A percentile compares a stretch with the other conserved stretches of the same genome.
Conservation (phyloP, 2,113 vertebrate species). For the Raja brachyura region DNA sequence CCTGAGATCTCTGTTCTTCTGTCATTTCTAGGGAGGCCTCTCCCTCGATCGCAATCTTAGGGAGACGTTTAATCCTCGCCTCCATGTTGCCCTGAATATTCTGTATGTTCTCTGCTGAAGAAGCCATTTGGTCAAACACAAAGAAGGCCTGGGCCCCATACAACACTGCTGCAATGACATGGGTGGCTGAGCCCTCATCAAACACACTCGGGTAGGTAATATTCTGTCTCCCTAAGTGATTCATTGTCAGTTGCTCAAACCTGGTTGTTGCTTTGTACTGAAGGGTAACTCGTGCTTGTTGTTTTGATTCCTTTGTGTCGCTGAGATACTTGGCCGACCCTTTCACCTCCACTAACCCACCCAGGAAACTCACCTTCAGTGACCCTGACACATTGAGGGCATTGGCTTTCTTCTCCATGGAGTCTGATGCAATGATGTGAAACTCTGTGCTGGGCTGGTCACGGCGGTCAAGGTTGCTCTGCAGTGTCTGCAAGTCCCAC, state of each 20-base stretch:
- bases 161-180: constrained; percentile 50
- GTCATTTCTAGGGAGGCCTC: background rate
- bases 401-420: constrained; percentile 46
- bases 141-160: constrained; percentile 53
- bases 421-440: constrained; percentile 48
- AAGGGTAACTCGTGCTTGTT: no score
- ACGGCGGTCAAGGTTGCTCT: background rate
- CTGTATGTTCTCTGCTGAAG: constrained; percentile 42
- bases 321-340: background rate
- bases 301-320: no score
- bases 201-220: constrained; percentile 42
- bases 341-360: background rate
- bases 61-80: constrained; percentile 33
- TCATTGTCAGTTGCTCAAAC: constrained; percentile 48
- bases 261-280: constrained; percentile 41
- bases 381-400: constrained; percentile 46
- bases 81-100: constrained; percentile 44
- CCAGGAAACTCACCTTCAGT: constrained; percentile 49
- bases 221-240: constrained; percentile 44
- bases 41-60: background rate
- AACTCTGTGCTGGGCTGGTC: constrained; percentile 38
- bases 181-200: constrained; percentile 44
- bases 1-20: background rate
- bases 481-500: constrained; percentile 44
- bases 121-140: constrained; percentile 49